Conservation (phyloP, 2,888 invertebrate species). For the Schrankia costaestrigalis region DNA sequence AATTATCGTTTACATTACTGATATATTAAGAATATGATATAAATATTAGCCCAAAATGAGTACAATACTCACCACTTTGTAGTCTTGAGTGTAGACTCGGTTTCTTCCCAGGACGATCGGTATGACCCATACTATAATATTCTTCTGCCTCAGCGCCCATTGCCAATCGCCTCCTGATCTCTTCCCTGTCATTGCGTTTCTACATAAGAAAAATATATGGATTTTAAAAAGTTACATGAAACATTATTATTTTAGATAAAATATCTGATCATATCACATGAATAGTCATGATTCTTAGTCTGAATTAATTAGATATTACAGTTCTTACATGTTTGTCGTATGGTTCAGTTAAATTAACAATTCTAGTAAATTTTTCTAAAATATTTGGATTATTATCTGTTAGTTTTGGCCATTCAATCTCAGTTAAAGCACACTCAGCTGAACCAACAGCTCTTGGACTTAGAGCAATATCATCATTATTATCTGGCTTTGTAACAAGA, state of each 20-base stretch:
- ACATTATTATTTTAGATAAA: too few relatives aligned
- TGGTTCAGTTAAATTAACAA: slow-evolving; percentile 54
- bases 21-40: neutral
- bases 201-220: slow-evolving; percentile 61
- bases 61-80: slow-evolving; percentile 85
- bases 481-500: slow-evolving; percentile 32
- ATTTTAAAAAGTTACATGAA: too few relatives aligned
- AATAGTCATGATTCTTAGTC: neutral
- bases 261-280: too few relatives aligned
- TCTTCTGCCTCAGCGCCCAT: slow-evolving; percentile 91
- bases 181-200: slow-evolving; percentile 95
- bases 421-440: slow-evolving; percentile 65
- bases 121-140: slow-evolving; percentile 81
- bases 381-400: slow-evolving; percentile 71
- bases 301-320: neutral
- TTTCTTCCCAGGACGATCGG: slow-evolving; percentile 88
- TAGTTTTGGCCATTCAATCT: slow-evolving; percentile 79
- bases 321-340: slow-evolving; percentile 50
- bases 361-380: slow-evolving; percentile 73
- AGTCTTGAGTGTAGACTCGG: slow-evolving; percentile 93
- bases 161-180: slow-evolving; percentile 92
- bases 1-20: neutral
- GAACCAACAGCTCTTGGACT: slow-evolving; percentile 79
- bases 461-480: slow-evolving; percentile 67
- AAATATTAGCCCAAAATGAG: neutral